Evolutionary conservation across 2,888 invertebrate genomes (phyloP).

Genomic region (Ichneumoninae sp.): DNA sequence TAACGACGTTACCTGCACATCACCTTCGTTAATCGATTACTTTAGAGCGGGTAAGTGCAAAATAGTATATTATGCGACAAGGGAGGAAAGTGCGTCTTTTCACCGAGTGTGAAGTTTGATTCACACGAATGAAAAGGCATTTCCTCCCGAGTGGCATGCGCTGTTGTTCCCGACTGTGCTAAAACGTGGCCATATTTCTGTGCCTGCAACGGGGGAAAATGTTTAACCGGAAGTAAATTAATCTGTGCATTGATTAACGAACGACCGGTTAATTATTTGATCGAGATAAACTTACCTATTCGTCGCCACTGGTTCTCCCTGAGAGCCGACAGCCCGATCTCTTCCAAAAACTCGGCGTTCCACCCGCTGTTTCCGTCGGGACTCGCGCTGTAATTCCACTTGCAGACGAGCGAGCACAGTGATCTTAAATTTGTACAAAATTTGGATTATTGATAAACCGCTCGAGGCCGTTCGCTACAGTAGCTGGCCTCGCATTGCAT

Average conservation of each 20-base stretch:
- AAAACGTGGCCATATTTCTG: too few species aligned
- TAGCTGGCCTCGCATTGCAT: not conserved
- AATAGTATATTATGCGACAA: too few species aligned
- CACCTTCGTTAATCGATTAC: conserved; percentile 25
- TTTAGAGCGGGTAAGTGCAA: not conserved
- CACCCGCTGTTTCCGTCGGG: conserved; percentile 88
- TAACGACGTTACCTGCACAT: conserved; percentile 85
- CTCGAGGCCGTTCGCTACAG: not conserved
- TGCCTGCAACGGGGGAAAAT: not conserved
- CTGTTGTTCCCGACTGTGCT: too few species aligned
- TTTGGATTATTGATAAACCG: not conserved
- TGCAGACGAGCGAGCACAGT: conserved; percentile 96
- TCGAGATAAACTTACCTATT: conserved; percentile 86
- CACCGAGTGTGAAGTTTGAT: too few species aligned
- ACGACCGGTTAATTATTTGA: conserved; percentile 9
- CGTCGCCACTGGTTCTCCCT: conserved; percentile 88
- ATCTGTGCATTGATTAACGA: not conserved
- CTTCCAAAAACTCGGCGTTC: conserved; percentile 89
- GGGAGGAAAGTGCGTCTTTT: too few species aligned
- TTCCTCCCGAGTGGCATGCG: too few species aligned
- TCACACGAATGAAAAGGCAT: too few species aligned
- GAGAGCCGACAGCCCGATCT: conserved; percentile 92
- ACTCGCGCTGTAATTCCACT: conserved; percentile 95
- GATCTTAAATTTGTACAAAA: conserved; percentile 87
- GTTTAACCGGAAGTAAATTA: not conserved